Evolutionary conservation across 2,888 invertebrate genomes (phyloP).

Genomic region (Hylaea fasciaria): DNA sequence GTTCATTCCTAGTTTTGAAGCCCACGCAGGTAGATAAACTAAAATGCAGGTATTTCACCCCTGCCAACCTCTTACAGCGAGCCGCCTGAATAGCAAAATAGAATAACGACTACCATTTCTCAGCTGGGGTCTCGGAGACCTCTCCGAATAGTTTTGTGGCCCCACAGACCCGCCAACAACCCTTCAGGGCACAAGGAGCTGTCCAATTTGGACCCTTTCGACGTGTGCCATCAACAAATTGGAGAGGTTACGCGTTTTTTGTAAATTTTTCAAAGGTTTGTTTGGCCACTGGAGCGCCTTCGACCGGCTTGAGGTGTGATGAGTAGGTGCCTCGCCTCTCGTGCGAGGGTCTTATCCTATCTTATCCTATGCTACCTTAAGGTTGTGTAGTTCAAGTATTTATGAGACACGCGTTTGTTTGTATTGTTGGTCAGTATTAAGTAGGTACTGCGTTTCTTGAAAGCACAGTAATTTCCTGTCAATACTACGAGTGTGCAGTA

Average conservation of each 20-base stretch:
- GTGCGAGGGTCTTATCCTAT: constrained; percentile 6
- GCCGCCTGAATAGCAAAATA: constrained; percentile 28
- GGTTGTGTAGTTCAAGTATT: neutral
- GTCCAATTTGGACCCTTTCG: constrained; percentile 43
- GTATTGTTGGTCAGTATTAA: too few species aligned
- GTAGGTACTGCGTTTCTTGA: too few species aligned
- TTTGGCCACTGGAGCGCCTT: constrained; percentile 40
- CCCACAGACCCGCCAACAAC: constrained; percentile 41
- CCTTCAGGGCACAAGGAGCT: constrained; percentile 38
- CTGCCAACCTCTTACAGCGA: constrained; percentile 6
- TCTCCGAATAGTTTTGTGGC: constrained; percentile 49
- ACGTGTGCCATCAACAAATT: constrained; percentile 48
- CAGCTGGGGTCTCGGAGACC: constrained; percentile 25
- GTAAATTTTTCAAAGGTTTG: constrained; percentile 46
- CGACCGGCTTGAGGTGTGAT: neutral
- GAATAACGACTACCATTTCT: constrained; percentile 35
- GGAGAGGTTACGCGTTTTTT: constrained; percentile 44
- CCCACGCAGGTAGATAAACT: neutral
- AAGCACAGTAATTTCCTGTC: too few species aligned
- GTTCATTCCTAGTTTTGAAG: neutral
- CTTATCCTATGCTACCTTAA: too few species aligned
- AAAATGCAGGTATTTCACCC: neutral
- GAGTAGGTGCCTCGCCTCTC: constrained; percentile 3
- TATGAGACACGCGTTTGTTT: neutral
- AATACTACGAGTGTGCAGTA: too few species aligned